Conservation (phyloP, 2,113 vertebrate species). For the Crotalus helleri region DNA sequence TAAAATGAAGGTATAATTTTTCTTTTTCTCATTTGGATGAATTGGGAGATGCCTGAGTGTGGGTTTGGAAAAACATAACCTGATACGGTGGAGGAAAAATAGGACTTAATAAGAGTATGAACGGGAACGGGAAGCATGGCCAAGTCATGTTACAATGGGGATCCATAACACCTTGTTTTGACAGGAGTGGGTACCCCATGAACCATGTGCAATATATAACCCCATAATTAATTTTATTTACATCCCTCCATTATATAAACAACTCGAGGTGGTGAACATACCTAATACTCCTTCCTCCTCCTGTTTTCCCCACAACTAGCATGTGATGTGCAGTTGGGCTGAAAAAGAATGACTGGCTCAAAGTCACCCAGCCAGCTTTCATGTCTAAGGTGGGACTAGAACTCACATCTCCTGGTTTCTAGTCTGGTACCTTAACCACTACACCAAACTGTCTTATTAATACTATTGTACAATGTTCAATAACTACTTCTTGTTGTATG, state of each 20-base stretch:
- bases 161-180: background rate
- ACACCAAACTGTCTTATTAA: background rate
- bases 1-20: conserved; percentile 54
- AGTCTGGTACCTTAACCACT: background rate
- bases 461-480: background rate
- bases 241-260: background rate
- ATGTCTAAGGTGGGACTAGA: background rate
- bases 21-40: conserved; percentile 35
- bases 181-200: background rate
- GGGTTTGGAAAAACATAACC: background rate
- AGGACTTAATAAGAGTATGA: background rate
- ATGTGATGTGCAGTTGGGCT: background rate
- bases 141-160: too few relatives aligned
- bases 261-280: background rate
- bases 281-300: background rate
- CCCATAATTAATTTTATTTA: background rate
- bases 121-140: background rate
- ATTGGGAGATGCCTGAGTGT: conserved; percentile 38
- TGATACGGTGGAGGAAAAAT: background rate
- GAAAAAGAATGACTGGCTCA: background rate
- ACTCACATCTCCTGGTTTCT: background rate
- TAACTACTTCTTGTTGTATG: background rate
- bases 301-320: background rate
- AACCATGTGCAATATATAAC: background rate
- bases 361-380: background rate